Percentiles rank a stretch among this genome's conserved stretches.
Evolutionary conservation across 2,113 vertebrate genomes (phyloP).

Genomic region (Sisor rabdophorus): DNA sequence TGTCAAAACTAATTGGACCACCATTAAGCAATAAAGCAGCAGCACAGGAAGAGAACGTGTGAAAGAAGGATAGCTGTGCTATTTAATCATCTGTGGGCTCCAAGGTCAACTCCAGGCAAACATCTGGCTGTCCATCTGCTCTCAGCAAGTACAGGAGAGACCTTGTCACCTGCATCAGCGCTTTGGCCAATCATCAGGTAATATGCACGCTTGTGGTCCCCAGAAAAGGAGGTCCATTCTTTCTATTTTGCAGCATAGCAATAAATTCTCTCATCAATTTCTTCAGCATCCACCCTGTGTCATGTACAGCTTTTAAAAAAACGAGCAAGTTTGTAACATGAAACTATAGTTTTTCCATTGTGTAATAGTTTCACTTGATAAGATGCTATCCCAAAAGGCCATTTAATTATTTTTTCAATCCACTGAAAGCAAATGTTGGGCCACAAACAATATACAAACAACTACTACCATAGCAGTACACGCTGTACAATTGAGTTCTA

Average conservation of each 20-base stretch:
- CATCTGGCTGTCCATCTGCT: conserved; percentile 71
- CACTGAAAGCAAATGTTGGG: background rate
- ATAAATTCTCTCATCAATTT: too few relatives aligned
- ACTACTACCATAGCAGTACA: background rate
- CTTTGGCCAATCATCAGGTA: conserved; percentile 47
- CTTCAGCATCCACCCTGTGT: background rate
- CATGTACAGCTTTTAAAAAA: background rate
- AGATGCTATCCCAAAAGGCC: background rate
- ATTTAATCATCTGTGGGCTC: conserved; percentile 48
- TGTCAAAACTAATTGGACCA: conserved; percentile 21
- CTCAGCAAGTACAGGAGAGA: conserved; percentile 52
- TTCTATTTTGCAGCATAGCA: background rate
- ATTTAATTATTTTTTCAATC: background rate
- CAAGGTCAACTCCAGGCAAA: conserved; percentile 63
- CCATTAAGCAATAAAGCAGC: background rate
- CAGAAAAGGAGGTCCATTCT: background rate
- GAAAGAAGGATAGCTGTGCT: conserved; percentile 26
- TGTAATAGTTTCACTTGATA: background rate
- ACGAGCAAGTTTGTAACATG: background rate
- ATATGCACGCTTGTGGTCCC: background rate
- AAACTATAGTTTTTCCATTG: background rate
- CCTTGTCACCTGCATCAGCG: conserved; percentile 50
- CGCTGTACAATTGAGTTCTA: too few relatives aligned
- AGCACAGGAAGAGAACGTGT: conserved; percentile 17
- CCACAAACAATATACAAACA: background rate